Evolutionary conservation across 2,888 invertebrate species (phyloP), one percentile per base, ranked within the genome.

Genomic region (Drosophila ustulata): DNA sequence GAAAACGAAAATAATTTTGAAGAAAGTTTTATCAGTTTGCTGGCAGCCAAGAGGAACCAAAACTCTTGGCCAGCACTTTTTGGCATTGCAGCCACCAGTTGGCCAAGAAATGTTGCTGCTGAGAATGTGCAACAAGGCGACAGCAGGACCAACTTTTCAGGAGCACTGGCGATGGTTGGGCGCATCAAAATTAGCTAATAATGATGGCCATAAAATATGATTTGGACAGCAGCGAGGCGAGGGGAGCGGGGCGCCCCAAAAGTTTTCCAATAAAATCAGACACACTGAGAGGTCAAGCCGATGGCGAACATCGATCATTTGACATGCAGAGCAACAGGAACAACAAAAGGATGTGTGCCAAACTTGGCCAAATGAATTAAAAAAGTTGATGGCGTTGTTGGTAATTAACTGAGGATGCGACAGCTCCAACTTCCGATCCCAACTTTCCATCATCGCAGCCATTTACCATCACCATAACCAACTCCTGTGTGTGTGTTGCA

Each of bases 141-240:
- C 71, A 84, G 75, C 39, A 41, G 75, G 82, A 83, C 83, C 28
- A 83, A 83, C 64, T 83, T 83, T 82, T 70, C 34, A 65, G 70
- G 26, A 55, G 56, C 66, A 66, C 59, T 67, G 66, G 49, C 70
- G 66, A 59, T 65, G 62, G 50, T 64, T 68, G 68, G 72, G 64
- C 71, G 75, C 82, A 85, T 87, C 79, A 87, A 85, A 85, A 85
- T 87, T 87, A 87, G 88, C 75, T 85, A 89, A 85, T 89, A 85
- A 85, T 85, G 85, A 85, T 81, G 85, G 88, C 79, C 89, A 85
- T 85, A 85, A 85, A 85, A 85, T 85, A 85, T 87, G 81, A 84
- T 87, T 89, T 88, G 85, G 75, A 67, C 67, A 70, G 53, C 37
- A 30, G 39, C 28, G 18, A 26, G 34, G 7, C 46, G 4, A 23